Evolutionary conservation across 2,888 invertebrate genomes (phyloP).

Genomic region (Pollenia amentaria): DNA sequence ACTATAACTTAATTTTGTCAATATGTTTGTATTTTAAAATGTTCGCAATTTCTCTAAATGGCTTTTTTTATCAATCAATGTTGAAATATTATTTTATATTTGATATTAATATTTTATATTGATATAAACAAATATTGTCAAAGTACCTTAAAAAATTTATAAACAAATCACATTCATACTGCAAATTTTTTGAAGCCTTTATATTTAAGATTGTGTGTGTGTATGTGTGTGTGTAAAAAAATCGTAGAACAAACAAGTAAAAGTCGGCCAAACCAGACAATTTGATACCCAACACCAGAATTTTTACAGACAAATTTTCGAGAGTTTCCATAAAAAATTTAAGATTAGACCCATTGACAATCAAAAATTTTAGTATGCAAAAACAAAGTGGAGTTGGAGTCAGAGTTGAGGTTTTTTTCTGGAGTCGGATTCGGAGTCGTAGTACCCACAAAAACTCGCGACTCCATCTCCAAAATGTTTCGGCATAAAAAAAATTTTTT

Average conservation of each 20-base stretch:
- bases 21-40: neutral
- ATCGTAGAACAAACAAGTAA: slow-evolving; percentile 28
- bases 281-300: neutral
- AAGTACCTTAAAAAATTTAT: slow-evolving; percentile 23
- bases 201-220: neutral
- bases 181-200: neutral
- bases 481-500: too few species aligned
- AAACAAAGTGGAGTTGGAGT: too few species aligned
- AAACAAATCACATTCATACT: slow-evolving; percentile 1
- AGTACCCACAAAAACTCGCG: too few species aligned
- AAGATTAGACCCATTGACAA: too few species aligned
- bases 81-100: neutral
- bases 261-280: neutral
- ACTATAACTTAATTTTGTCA: neutral
- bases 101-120: slow-evolving; percentile 16
- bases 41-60: neutral
- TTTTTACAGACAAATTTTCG: too few species aligned
- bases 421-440: too few species aligned
- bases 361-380: too few species aligned
- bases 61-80: slow-evolving; percentile 26
- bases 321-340: too few species aligned
- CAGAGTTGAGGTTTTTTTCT: too few species aligned
- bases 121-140: slow-evolving; percentile 55
- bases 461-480: too few species aligned
- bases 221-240: slow-evolving; percentile 11